A percentile compares a stretch with the other conserved stretches of the same genome.
Conservation (phyloP, 2,888 invertebrate species). For the Smittia sp. region DNA sequence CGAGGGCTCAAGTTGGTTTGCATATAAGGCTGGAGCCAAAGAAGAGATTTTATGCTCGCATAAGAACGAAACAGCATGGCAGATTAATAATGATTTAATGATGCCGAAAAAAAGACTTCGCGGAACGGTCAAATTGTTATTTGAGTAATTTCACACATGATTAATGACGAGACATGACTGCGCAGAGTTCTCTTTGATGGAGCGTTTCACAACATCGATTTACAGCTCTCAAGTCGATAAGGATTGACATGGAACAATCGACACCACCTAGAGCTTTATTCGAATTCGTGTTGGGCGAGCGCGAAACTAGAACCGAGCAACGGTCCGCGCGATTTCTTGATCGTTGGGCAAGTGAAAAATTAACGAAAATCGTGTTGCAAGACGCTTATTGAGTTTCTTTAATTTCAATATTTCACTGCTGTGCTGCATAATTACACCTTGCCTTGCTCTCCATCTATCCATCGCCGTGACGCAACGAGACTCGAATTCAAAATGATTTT, state of each 20-base stretch:
- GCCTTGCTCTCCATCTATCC: neutral
- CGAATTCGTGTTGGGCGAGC: too few relatives aligned
- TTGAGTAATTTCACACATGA: conserved; percentile 25
- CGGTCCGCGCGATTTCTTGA: too few relatives aligned
- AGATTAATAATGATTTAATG: conserved; percentile 4
- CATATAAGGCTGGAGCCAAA: neutral
- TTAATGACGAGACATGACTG: conserved; percentile 8
- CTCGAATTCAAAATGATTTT: neutral
- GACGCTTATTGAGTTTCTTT: neutral
- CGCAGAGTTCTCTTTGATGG: neutral
- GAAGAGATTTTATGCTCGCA: neutral
- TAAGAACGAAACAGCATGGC: neutral
- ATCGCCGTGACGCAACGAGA: neutral
- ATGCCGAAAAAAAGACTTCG: conserved; percentile 18
- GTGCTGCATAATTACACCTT: neutral
- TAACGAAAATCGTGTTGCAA: neutral
- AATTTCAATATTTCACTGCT: conserved; percentile 8
- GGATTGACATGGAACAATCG: neutral
- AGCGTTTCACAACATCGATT: neutral
- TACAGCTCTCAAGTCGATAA: neutral
- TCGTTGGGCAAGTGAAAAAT: too few relatives aligned
- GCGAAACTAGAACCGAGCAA: too few relatives aligned
- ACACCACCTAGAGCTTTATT: conserved; percentile 24
- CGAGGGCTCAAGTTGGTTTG: conserved; percentile 10
- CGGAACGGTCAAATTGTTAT: neutral